These are phyloP conservation scores for Oxygymnocypris stewartii DNA, from an alignment of 2,113 vertebrate genomes.

Conservation along the genomic window DNA sequence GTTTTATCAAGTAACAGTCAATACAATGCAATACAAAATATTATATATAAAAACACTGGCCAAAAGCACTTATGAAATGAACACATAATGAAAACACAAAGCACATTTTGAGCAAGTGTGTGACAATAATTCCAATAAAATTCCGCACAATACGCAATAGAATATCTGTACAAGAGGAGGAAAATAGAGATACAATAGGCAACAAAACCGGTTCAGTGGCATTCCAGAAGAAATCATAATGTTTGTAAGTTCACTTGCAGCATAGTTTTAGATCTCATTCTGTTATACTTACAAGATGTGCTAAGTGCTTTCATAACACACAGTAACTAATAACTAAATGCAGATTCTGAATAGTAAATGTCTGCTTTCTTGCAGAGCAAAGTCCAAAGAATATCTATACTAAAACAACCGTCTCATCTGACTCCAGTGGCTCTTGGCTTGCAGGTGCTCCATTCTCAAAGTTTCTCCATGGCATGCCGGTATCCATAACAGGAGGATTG, in stretches of 20 bases:
- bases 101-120: background rate
- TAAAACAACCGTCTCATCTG: constrained; percentile 42
- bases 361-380: background rate
- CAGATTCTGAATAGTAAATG: background rate
- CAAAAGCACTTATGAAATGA: background rate
- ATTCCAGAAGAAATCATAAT: constrained; percentile 8
- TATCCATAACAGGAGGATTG: constrained; percentile 42
- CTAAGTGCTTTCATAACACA: background rate
- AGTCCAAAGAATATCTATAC: background rate
- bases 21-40: background rate
- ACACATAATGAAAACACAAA: background rate
- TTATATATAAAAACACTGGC: background rate
- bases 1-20: background rate
- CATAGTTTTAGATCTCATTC: background rate
- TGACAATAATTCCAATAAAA: background rate
- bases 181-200: background rate
- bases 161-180: background rate
- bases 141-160: background rate
- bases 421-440: constrained; percentile 50
- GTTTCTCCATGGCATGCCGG: constrained; percentile 3
- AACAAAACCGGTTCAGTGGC: background rate
- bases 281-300: background rate
- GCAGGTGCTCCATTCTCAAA: constrained; percentile 12
- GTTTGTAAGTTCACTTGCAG: background rate
- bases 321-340: background rate